Percentiles rank a stretch among this genome's conserved stretches.
phyloP scores from a whole-genome alignment of 2,888 invertebrate genomes.

The Eurytoma adleriae region DNA sequence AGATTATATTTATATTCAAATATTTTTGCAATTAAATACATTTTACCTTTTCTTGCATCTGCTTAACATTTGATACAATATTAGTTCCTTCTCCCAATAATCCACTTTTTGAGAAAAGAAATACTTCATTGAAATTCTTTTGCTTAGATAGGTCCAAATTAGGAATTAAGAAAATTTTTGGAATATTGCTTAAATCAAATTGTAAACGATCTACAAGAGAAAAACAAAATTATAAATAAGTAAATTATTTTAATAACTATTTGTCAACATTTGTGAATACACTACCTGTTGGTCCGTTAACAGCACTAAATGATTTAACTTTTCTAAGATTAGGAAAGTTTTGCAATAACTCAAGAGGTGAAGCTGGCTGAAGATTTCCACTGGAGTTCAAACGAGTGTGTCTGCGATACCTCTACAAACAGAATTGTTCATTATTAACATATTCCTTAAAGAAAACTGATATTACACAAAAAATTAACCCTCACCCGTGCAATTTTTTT shows the following conservation, averaged over 20 bases:
- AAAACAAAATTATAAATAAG: slow-evolving; percentile 36
- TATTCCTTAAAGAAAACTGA: neutral
- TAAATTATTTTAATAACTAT: slow-evolving; percentile 22
- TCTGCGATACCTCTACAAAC: slow-evolving; percentile 76
- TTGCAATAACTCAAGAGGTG: slow-evolving; percentile 73
- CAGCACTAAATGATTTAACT: slow-evolving; percentile 74
- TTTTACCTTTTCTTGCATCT: slow-evolving; percentile 88
- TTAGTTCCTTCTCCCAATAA: slow-evolving; percentile 77
- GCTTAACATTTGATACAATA: slow-evolving; percentile 75
- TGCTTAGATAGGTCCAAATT: slow-evolving; percentile 88
- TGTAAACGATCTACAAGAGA: slow-evolving; percentile 74
- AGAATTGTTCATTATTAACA: slow-evolving; percentile 10
- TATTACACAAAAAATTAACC: slow-evolving; percentile 4
- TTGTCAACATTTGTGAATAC: neutral
- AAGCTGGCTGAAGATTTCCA: slow-evolving; percentile 67
- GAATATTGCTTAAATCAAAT: slow-evolving; percentile 83
- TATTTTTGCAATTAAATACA: slow-evolving; percentile 18
- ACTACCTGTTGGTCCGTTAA: slow-evolving; percentile 61
- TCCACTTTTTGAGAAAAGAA: slow-evolving; percentile 81
- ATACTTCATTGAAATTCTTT: slow-evolving; percentile 90
- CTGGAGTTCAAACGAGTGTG: slow-evolving; percentile 75
- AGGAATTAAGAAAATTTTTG: slow-evolving; percentile 89
- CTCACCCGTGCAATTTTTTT: slow-evolving; percentile 82
- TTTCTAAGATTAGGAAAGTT: slow-evolving; percentile 75
- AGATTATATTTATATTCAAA: slow-evolving; percentile 2